Evolutionary conservation across 2,797 vertebrate species (phyloP), one percentile per base, ranked within the genome.

Genomic region (Phrynocephalus guinanensis): DNA sequence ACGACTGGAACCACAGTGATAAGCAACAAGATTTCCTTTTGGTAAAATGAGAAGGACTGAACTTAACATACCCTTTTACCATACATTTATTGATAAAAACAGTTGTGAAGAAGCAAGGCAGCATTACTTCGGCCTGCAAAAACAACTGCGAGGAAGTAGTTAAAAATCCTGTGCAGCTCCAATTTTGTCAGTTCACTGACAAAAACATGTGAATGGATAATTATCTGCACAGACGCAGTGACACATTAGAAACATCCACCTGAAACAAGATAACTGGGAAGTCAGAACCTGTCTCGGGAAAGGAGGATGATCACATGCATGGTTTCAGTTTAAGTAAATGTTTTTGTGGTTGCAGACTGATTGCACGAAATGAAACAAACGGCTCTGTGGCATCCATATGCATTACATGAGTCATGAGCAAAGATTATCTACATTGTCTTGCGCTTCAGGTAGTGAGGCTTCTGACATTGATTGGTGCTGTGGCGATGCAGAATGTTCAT

Each of bases 31-130:
- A 18, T 70, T 68, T 82, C 66, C 66, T 70, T 70, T 26, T 82
- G 66, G 80, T 70, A 13, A 70, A 44, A 70, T 48, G 68, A 70
- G 16, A 50, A 7, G 28, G n/a, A 70, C 16, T 5, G 60, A 67
- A 88, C 15, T 82, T 82, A 88, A 83, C 0, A 2, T 70, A 48
- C 1, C 26, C 6, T 0, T 60, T 79, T 33, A 15, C 3, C 24
- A 67, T 48, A 30, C 0, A 0, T 20, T 2, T 85, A 33, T 77
- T 9, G 52, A 30, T 72, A 90, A 80, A 88, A 71, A 88, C 81
- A 83, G 56, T 79, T 86, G 0, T 48, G 87, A 88, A 76, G 60
- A 88, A 9, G 38, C 10, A 72, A 5, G 82, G 56, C 86, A 79
- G 83, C 75, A 28, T 24, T 82, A 63, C 56, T 38, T 6, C 88